These are phyloP conservation scores for Porites cylindrica DNA, from an alignment of 92 coral and sea anemone genomes.

Conservation along the genomic window DNA sequence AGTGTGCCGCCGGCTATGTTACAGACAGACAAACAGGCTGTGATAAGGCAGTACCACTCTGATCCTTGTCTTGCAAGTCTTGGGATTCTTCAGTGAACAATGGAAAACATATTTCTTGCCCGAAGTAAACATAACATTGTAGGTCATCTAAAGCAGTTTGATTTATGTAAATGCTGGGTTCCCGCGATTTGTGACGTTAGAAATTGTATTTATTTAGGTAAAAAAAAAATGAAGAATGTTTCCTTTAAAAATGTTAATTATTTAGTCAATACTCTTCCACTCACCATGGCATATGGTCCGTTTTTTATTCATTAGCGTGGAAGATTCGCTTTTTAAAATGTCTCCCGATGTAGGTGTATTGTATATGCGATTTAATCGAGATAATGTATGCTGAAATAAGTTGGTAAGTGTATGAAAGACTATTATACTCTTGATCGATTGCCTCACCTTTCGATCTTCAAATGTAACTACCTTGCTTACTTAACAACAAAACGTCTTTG, in stretches of 20 bases:
- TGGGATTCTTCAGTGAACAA: constrained; percentile 62
- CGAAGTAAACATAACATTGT: neutral
- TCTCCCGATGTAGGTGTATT: neutral
- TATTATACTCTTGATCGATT: too few species aligned
- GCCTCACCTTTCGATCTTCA: neutral
- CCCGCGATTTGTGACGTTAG: neutral
- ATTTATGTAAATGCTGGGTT: neutral
- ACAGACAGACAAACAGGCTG: constrained; percentile 65
- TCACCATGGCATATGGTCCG: neutral
- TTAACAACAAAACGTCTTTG: neutral
- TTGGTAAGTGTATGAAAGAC: neutral
- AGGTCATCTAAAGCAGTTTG: neutral
- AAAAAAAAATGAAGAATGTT: neutral
- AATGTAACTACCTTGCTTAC: neutral
- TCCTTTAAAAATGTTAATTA: neutral
- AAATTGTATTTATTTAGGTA: neutral
- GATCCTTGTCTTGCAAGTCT: constrained; percentile 79
- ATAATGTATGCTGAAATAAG: constrained; percentile 1
- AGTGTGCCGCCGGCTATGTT: constrained; percentile 42
- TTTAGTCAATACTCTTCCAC: neutral
- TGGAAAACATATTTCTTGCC: neutral
- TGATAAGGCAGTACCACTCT: constrained; percentile 70
- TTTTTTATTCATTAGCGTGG: neutral
- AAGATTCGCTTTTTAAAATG: neutral
- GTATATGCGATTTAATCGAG: constrained; percentile 9